Conservation (phyloP, 2,113 vertebrate genomes). For the Neopipo cinnamomea region DNA sequence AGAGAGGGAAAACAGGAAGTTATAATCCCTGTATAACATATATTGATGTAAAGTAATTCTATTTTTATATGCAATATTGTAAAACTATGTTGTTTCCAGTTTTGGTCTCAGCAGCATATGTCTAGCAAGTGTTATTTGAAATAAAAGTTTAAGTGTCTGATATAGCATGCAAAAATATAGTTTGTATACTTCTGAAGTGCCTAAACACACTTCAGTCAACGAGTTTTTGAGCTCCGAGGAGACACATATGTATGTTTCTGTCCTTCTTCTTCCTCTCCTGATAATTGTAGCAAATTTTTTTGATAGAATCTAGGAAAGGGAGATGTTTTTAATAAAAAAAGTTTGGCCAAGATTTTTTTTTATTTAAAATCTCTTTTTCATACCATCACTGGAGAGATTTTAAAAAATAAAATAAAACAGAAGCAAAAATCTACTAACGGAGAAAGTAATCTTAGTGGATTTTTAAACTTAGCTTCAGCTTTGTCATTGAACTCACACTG, state of each 20-base stretch:
- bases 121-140: neutral
- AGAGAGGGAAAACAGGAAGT: neutral
- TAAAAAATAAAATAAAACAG: neutral
- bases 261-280: neutral
- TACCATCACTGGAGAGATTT: neutral
- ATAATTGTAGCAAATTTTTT: neutral
- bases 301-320: neutral
- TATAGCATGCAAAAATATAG: neutral
- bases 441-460: constrained; percentile 15
- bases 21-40: neutral
- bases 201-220: neutral
- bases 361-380: neutral
- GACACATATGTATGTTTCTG: neutral
- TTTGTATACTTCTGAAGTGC: neutral
- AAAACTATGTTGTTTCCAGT: neutral
- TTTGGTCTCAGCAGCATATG: neutral
- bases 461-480: constrained; percentile 45
- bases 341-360: neutral
- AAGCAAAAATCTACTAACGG: neutral
- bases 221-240: neutral
- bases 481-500: constrained; percentile 84
- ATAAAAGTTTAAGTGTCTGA: neutral
- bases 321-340: neutral
- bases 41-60: neutral
- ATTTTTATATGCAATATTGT: neutral